These are phyloP conservation scores for Gryllus longicercus DNA, from an alignment of 2,888 invertebrate genomes.

Conservation along the genomic window DNA sequence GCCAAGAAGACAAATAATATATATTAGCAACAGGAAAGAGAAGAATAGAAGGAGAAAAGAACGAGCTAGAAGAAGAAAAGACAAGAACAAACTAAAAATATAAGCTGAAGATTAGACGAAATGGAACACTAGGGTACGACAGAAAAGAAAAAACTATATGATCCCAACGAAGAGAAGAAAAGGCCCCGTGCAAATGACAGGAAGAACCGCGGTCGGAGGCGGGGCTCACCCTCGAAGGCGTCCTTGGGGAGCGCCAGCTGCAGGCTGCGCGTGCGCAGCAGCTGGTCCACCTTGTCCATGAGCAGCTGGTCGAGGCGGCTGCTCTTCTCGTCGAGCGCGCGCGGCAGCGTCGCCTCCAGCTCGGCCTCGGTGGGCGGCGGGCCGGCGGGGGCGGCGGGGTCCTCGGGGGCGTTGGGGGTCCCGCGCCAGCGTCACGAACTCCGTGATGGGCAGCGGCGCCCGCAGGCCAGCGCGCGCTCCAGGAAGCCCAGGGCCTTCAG, in stretches of 20 bases:
- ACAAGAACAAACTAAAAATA: too few species aligned
- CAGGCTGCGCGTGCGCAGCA: constrained; percentile 48
- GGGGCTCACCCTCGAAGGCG: constrained; percentile 45
- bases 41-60: too few species aligned
- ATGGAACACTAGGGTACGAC: too few species aligned
- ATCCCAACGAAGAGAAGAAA: too few species aligned
- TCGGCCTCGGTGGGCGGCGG: constrained; percentile 28
- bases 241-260: constrained; percentile 48
- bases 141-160: too few species aligned
- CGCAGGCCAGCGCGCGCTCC: constrained; percentile 30
- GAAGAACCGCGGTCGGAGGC: too few species aligned
- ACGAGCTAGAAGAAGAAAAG: too few species aligned
- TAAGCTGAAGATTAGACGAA: too few species aligned
- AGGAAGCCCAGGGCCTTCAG: constrained; percentile 35
- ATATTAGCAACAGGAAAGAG: too few species aligned
- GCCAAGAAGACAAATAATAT: too few species aligned
- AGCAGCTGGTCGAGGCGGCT: constrained; percentile 43
- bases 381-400: neutral
- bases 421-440: constrained; percentile 32
- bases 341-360: constrained; percentile 33
- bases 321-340: constrained; percentile 31
- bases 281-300: constrained; percentile 47
- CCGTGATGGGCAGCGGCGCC: constrained; percentile 30
- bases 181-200: fast-evolving
- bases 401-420: constrained; percentile 30